Evolutionary conservation across 2,113 vertebrate species (phyloP).

Genomic region (Nibea coibor): DNA sequence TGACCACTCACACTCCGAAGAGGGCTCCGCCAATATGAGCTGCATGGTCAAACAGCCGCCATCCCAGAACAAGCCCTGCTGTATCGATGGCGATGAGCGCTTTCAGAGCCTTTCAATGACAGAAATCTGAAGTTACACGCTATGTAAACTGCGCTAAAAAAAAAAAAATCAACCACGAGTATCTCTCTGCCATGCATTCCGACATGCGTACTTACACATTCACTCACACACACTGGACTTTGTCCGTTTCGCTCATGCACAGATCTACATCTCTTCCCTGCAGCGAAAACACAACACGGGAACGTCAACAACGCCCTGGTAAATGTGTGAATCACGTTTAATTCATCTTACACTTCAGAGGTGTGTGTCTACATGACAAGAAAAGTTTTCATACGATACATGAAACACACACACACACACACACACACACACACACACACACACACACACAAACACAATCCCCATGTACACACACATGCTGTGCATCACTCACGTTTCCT

Average conservation of each 20-base stretch:
- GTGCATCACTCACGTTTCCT: constrained; percentile 87
- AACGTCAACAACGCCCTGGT: constrained; percentile 2
- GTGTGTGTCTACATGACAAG: not conserved
- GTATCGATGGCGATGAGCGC: constrained; percentile 92
- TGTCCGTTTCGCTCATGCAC: constrained; percentile 43
- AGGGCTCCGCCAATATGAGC: constrained; percentile 96
- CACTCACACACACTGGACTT: constrained; percentile 46
- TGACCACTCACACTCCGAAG: constrained; percentile 93
- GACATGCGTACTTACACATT: constrained; percentile 55
- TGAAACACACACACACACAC: not conserved
- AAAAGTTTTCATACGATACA: not conserved
- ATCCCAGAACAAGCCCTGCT: constrained; percentile 91
- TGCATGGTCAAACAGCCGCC: constrained; percentile 96
- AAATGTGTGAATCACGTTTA: not conserved
- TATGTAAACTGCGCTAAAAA: not conserved
- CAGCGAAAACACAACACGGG: constrained; percentile 22
- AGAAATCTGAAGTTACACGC: constrained; percentile 5
- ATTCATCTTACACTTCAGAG: not conserved
- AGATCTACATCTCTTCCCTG: constrained; percentile 57
- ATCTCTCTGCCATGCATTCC: constrained; percentile 3
- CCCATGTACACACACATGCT: not conserved
- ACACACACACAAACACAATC: not conserved
- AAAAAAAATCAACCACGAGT: not conserved
- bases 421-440: not conserved
- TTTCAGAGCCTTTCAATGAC: constrained; percentile 89